These are phyloP conservation scores for Limnephilus marmoratus DNA, from an alignment of 2,888 invertebrate genomes.

Conservation along the genomic window DNA sequence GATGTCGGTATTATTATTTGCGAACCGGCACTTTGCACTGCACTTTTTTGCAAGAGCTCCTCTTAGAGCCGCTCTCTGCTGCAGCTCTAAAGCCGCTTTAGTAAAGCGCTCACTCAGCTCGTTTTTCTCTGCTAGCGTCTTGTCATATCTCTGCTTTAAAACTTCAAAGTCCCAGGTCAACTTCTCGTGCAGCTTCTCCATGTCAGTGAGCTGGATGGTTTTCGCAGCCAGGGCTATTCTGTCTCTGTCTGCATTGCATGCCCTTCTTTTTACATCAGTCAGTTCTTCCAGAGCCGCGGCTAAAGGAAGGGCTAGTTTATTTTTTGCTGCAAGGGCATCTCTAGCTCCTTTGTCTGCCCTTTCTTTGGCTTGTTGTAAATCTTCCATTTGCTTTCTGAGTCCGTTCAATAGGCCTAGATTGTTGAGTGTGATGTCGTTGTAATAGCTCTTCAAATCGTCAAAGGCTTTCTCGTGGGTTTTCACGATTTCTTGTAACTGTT, in stretches of 20 bases:
- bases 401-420: constrained; percentile 92
- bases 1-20: not conserved
- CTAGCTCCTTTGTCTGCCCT: constrained; percentile 84
- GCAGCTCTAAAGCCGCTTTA: constrained; percentile 9
- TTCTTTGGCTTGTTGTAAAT: constrained; percentile 85
- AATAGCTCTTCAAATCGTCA: constrained; percentile 94
- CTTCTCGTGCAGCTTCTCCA: constrained; percentile 79
- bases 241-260: constrained; percentile 90
- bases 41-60: constrained; percentile 31
- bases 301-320: constrained; percentile 82
- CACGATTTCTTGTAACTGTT: constrained; percentile 88
- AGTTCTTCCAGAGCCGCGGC: constrained; percentile 83
- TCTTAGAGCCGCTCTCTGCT: constrained; percentile 25
- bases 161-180: constrained; percentile 82
- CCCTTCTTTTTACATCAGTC: constrained; percentile 84
- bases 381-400: constrained; percentile 85
- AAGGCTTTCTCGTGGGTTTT: constrained; percentile 90
- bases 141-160: constrained; percentile 30
- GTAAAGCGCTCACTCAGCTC: constrained; percentile 15
- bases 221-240: constrained; percentile 83
- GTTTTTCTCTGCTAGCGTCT: constrained; percentile 1
- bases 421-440: constrained; percentile 95
- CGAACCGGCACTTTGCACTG: not conserved
- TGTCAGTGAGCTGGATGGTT: constrained; percentile 70
- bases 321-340: constrained; percentile 81